Evolutionary conservation across 2,888 invertebrate species (phyloP), one percentile per base, ranked within the genome.

Genomic region (Chirona hameri): DNA sequence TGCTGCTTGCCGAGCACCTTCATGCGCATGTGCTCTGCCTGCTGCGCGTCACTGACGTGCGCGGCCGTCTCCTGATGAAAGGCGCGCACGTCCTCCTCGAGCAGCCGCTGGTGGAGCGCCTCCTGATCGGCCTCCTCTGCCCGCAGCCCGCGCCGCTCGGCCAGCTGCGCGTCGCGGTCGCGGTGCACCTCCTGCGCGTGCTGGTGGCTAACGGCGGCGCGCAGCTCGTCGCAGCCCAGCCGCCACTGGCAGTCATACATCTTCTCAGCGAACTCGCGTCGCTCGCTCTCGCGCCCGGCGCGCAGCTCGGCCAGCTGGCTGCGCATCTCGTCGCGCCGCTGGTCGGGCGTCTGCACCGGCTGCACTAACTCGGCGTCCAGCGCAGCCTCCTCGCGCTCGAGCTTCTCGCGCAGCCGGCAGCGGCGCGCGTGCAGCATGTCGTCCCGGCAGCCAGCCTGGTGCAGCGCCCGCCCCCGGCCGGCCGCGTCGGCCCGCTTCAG

Each of bases 101-200:
- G 10, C 39, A 76, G 7, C 39, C 39, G 76, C 21, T 76, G 76
- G 39, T 76, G 76, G 0, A 76, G 39, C 21, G 39, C 76, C 76
- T 76, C 39, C 76, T 76, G 76, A 29, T 2, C 21, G 31, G 27
- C 27, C 39, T 29, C 76, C 24, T 76, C 76, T 7, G 15, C 39
- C 3, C 21, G 10, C 76, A 76, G 76, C 39, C 12, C 31, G 39
- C 76, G 21, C 27, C 10, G 10, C 39, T 39, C 31, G 15, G 21
- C 39, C 76, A 76, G 76, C 76, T 76, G 76, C 39, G 31, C 76
- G 76, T 76, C 76, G 7, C 76, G 31, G 39, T 76, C 76, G 7
- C 14, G 76, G 76, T 39, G 76, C 76, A 76, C 76, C 76, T 76
- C 76, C 76, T 39, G 76, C 39, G 76, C 76, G 39, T 76, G 76